Evolutionary conservation across 2,888 invertebrate genomes (phyloP), one percentile per base, ranked within the genome.

Genomic region (Athripsodes cinereus): DNA sequence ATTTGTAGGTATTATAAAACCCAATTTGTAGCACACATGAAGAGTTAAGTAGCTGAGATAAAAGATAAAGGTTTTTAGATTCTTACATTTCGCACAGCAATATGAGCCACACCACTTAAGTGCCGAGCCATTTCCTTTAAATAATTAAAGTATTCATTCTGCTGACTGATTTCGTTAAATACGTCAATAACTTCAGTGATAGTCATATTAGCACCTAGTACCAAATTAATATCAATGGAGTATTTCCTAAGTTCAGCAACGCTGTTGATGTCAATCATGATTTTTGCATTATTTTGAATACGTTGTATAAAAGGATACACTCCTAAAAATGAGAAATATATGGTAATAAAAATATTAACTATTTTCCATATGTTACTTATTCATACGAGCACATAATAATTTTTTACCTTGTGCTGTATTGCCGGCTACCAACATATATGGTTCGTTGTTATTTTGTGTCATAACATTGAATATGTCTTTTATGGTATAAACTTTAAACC

Each of bases 61-160:
- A 26, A 26, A 26, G n/a, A 8, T 40, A 16, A 40, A 16, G 13
- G 2, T 8, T 13, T 5, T 40, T 40, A n/a, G 20, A 6, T 54
- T 74, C 82, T 78, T 70, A 88, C 87, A 73, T 89, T 90, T 69
- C 89, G 76, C 1, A 90, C 84, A 16, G 87, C 83, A 3, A 85
- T 78, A 69, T 84, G 86, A 0, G 88, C 90, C 1, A 90, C 82
- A 52, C 86, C 69, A 65, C 85, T 83, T 61, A 89, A 70, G 68
- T 90, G 89, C n/a, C 81, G 72, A 20, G 78, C 78, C 61, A 89
- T 72, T 40, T 75, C 74, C 1, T 71, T 69, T 55, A 86, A 70
- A 68, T 89, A 87, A 1, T 71, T 69, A 67, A 85, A 88, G 22
- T 81, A 77, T 0, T 66, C 64, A 46, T 80, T 74, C 13, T 69